Evolutionary conservation across 2,797 vertebrate species (phyloP).

Genomic region (Coregonus ussuriensis): DNA sequence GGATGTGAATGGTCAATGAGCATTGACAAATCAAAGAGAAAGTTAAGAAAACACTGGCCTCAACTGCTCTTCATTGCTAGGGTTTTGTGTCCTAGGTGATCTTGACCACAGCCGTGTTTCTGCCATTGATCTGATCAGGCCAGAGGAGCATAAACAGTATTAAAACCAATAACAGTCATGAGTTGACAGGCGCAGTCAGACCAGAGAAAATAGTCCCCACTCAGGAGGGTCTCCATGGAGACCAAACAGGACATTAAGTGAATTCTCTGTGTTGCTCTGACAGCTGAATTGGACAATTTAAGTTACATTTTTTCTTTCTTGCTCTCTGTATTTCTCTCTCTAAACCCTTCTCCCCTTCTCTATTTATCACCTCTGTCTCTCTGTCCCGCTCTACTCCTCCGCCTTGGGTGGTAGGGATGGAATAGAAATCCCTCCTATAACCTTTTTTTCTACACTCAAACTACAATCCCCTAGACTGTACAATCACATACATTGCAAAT

Average conservation of each 20-base stretch:
- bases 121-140: constrained; percentile 30
- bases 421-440: constrained; percentile 45
- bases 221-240: constrained; percentile 73
- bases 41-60: not conserved
- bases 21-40: not conserved
- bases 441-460: constrained; percentile 26
- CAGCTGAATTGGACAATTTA: constrained; percentile 69
- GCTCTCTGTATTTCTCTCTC: constrained; percentile 41
- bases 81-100: constrained; percentile 7
- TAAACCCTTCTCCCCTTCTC: not conserved
- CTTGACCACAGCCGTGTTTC: constrained; percentile 31
- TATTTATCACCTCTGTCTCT: not conserved
- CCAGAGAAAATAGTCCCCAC: constrained; percentile 46
- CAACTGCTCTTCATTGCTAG: not conserved
- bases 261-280: constrained; percentile 62
- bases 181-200: constrained; percentile 43
- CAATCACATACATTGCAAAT: not conserved
- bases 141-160: constrained; percentile 36
- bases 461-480: not conserved
- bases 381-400: constrained; percentile 38
- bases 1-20: not conserved
- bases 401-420: constrained; percentile 12
- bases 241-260: constrained; percentile 69
- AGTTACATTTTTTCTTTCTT: constrained; percentile 67
- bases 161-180: constrained; percentile 56